Conservation (phyloP, 2,888 invertebrate species). For the Agrotis ipsilon region DNA sequence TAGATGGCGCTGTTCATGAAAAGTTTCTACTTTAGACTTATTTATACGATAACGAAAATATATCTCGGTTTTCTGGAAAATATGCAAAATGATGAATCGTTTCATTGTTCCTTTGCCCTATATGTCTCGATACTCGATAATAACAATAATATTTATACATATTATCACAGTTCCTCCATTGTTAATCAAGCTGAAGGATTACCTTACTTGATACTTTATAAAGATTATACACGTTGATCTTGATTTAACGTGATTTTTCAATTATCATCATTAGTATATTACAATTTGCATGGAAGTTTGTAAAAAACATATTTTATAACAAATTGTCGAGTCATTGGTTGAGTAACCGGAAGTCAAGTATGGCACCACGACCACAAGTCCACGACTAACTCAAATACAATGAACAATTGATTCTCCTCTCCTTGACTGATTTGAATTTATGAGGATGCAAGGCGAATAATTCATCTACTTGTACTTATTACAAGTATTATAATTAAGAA, state of each 20-base stretch:
- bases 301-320: conserved; percentile 20
- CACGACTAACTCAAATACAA: conserved; percentile 52
- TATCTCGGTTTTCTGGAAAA: conserved; percentile 10
- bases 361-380: conserved; percentile 21
- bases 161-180: conserved; percentile 14
- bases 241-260: conserved; percentile 53
- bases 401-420: conserved; percentile 59
- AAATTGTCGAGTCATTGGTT: conserved; percentile 45
- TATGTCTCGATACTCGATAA: conserved; percentile 28
- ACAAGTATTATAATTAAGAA: neutral
- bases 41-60: neutral
- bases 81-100: conserved; percentile 29
- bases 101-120: conserved; percentile 5
- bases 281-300: conserved; percentile 25
- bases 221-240: conserved; percentile 34
- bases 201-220: conserved; percentile 13
- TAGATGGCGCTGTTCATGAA: conserved; percentile 56
- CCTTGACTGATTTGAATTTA: conserved; percentile 46
- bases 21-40: neutral
- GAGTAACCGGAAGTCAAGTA: conserved; percentile 47
- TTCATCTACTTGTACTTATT: conserved; percentile 12
- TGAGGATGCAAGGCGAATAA: conserved; percentile 15
- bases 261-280: conserved; percentile 38
- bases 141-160: conserved; percentile 31
- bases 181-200: conserved; percentile 14